These are phyloP conservation scores for Epinotia ramella DNA, from an alignment of 2,888 invertebrate genomes.

Conservation along the genomic window DNA sequence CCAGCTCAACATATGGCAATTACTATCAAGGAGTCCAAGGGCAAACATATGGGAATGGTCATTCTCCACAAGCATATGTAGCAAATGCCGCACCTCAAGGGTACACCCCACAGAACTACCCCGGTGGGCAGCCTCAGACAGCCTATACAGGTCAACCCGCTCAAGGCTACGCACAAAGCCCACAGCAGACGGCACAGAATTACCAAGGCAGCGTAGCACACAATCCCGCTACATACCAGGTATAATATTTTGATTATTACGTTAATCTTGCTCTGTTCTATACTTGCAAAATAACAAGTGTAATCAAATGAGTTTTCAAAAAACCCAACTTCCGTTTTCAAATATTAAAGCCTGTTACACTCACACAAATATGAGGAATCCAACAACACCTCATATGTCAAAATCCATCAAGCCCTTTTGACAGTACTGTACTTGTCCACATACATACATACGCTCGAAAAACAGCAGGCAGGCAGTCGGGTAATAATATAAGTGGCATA, in stretches of 20 bases:
- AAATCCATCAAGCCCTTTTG: too few species aligned
- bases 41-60: conserved; percentile 79
- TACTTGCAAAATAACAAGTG: not conserved
- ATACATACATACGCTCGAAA: too few species aligned
- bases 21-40: conserved; percentile 72
- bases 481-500: too few species aligned
- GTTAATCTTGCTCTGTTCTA: not conserved
- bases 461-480: too few species aligned
- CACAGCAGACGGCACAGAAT: conserved; percentile 75
- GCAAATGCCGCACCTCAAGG: conserved; percentile 73
- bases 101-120: conserved; percentile 74
- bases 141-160: conserved; percentile 70
- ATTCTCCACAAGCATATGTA: conserved; percentile 78
- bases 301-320: too few species aligned
- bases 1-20: conserved; percentile 76
- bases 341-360: too few species aligned
- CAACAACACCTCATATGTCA: too few species aligned
- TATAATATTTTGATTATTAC: conserved; percentile 50
- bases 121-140: conserved; percentile 67
- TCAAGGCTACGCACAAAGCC: conserved; percentile 75
- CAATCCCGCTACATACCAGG: conserved; percentile 84
- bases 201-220: conserved; percentile 78
- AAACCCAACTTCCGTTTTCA: too few species aligned
- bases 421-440: too few species aligned
- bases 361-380: too few species aligned